Evolutionary conservation across 2,888 invertebrate species (phyloP), one percentile per base, ranked within the genome.

Genomic region (Mimas tiliae): DNA sequence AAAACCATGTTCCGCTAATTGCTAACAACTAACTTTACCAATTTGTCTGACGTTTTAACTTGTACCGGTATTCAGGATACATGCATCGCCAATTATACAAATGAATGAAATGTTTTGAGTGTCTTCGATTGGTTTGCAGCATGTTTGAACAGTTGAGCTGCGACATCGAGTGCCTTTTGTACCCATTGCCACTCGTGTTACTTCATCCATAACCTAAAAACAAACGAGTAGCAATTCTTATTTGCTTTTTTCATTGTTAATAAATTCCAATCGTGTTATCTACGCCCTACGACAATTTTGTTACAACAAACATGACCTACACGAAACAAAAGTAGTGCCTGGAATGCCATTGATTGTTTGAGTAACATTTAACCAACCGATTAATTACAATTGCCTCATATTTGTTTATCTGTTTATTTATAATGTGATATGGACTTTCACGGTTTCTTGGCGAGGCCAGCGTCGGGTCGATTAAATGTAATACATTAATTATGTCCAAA

Each of bases 1-100:
- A 74, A 73, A 74, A 73, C 68, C 75, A 74, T 72, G 79, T 73
- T 74, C 70, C 67, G 64, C 71, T 82, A 82, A 83, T 84, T 82
- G 79, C 78, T 76, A 74, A 74, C 77, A 78, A 81, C 77, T 75
- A 79, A 77, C 78, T 78, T 78, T 67, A 73, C 74, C 74, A 80
- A 79, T 81, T 82, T 78, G 77, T 75, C 78, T 64, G 63, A 12
- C 33, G 52, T 34, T 66, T 48, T 52, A 53, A 62, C 65, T 62
- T 73, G 76, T 70, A 75, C 76, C 70, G 70, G 76, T 76, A 75
- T 67, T 62, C 33, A 48, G 47, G 42, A 45, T 79, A 74, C 71
- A 75, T 70, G 72, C 75, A 74, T 76, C 70, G 68, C 67, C 72
- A 69, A 70, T 72, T 71, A 68, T 65, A 68, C 65, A 68, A 64